Evolutionary conservation across 2,888 invertebrate genomes (phyloP).

Genomic region (Hoplodrina blanda): DNA sequence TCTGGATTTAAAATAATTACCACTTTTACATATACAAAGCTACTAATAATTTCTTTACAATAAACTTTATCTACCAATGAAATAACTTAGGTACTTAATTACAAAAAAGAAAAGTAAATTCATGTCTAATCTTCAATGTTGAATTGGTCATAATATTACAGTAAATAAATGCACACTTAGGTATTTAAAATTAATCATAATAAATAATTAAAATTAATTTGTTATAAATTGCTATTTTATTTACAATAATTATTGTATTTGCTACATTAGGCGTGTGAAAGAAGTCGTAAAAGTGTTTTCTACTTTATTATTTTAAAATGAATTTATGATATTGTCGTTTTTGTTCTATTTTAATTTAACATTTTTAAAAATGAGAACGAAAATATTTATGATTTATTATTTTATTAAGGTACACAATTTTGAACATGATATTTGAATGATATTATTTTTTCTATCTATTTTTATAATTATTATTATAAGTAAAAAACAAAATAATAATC

Average conservation of each 20-base stretch:
- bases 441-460: slow-evolving; percentile 61
- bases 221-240: slow-evolving; percentile 32
- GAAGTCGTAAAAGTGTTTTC: slow-evolving; percentile 37
- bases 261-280: slow-evolving; percentile 55
- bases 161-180: slow-evolving; percentile 21
- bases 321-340: slow-evolving; percentile 41
- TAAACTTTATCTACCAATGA: slow-evolving; percentile 7
- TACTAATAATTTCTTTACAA: slow-evolving; percentile 20
- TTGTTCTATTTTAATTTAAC: slow-evolving; percentile 2
- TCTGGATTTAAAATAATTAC: slow-evolving; percentile 27
- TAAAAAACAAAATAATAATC: slow-evolving; percentile 59
- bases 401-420: slow-evolving; percentile 59
- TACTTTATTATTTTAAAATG: slow-evolving; percentile 44
- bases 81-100: not conserved
- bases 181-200: slow-evolving; percentile 13
- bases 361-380: slow-evolving; percentile 27
- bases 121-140: not conserved
- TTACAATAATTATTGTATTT: slow-evolving; percentile 54
- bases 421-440: slow-evolving; percentile 58
- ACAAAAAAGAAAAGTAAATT: not conserved
- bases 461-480: slow-evolving; percentile 61
- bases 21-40: slow-evolving; percentile 3
- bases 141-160: not conserved
- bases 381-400: slow-evolving; percentile 44
- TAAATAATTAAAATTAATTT: slow-evolving; percentile 5